Conservation (phyloP, 1,140 invertebrate species). For the Brachionus sp. region DNA sequence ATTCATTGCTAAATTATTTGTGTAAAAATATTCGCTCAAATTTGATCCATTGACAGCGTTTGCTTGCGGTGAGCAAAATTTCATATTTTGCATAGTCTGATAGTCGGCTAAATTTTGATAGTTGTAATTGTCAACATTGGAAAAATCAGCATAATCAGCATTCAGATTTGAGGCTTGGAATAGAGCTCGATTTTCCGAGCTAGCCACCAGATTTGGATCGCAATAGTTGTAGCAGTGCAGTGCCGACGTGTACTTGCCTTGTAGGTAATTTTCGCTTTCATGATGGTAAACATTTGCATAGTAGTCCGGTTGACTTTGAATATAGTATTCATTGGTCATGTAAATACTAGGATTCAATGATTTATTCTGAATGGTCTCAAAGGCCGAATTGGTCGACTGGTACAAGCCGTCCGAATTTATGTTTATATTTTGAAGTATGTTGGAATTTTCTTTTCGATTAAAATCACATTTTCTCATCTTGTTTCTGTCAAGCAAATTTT, state of each 20-base stretch:
- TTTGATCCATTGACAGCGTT: neutral
- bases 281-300: constrained; percentile 3
- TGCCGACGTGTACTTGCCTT: neutral
- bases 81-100: neutral
- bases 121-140: neutral
- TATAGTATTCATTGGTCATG: neutral
- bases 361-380: neutral
- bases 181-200: neutral
- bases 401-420: constrained; percentile 3
- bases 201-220: neutral
- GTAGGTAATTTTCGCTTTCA: neutral
- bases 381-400: constrained; percentile 1
- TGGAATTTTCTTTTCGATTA: neutral
- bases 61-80: neutral
- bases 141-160: neutral
- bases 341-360: neutral
- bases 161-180: neutral
- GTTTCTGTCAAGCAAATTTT: constrained; percentile 13
- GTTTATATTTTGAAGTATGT: constrained; percentile 29
- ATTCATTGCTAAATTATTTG: neutral
- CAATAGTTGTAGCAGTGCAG: neutral
- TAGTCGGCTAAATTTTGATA: neutral
- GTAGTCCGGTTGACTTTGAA: neutral
- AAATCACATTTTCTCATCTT: neutral
- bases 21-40: neutral